A percentile compares a stretch with the other conserved stretches of the same genome.
Evolutionary conservation across 92 coral and sea anemone species (phyloP).

Genomic region (Montipora capitata): DNA sequence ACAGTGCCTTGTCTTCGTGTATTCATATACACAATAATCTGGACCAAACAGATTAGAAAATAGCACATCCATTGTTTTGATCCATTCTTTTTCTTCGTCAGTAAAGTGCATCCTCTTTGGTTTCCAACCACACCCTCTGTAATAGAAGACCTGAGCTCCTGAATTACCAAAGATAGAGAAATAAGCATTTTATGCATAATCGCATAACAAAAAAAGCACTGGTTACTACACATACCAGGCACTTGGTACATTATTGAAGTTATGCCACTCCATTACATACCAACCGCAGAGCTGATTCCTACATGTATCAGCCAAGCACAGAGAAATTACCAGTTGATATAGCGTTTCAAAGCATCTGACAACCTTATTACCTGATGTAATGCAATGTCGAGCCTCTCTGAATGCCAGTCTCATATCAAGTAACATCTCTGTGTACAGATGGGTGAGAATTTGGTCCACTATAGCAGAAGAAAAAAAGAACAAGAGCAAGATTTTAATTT

Average conservation of each 20-base stretch:
- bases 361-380: neutral
- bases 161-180: no score
- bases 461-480: neutral
- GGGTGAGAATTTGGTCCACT: slow-evolving; percentile 2
- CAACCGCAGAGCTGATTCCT: no score
- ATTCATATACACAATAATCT: slow-evolving; percentile 22
- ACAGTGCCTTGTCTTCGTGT: slow-evolving; percentile 26
- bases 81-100: slow-evolving; percentile 31
- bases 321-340: no score
- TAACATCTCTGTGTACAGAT: neutral
- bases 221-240: no score
- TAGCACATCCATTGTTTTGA: slow-evolving; percentile 13
- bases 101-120: slow-evolving; percentile 26
- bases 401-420: neutral
- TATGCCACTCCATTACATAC: no score
- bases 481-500: neutral
- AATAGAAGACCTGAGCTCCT: slow-evolving; percentile 20
- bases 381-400: neutral
- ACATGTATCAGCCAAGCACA: no score
- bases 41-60: slow-evolving; percentile 39
- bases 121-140: slow-evolving; percentile 51
- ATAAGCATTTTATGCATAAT: no score
- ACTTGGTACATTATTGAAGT: no score
- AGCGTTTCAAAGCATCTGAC: no score
- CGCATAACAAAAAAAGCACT: no score